These are phyloP conservation scores for Timandra comae DNA, from an alignment of 2,888 invertebrate species.

Conservation along the genomic window DNA sequence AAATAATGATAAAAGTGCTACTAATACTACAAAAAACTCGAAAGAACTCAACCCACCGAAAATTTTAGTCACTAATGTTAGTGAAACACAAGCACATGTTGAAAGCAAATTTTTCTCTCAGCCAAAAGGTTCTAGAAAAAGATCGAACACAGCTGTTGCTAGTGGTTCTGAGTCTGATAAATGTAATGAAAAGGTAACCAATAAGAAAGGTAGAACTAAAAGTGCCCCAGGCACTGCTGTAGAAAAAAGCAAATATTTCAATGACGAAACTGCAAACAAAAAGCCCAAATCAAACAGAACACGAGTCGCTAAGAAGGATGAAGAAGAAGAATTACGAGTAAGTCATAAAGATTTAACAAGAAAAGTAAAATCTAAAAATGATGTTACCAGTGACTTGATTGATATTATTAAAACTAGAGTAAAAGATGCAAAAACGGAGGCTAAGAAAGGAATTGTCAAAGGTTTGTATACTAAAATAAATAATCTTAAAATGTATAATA, in stretches of 20 bases:
- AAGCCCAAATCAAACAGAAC: conserved; percentile 23
- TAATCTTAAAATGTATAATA: no score
- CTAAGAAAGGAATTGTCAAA: conserved; percentile 48
- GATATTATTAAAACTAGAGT: conserved; percentile 70
- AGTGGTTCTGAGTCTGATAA: conserved; percentile 7
- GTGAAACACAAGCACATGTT: conserved; percentile 18
- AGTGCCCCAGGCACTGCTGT: conserved; percentile 40
- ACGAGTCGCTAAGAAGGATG: conserved; percentile 27
- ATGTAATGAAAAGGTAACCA: conserved; percentile 9
- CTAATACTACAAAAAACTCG: conserved; percentile 11
- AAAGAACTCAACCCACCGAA: conserved; percentile 28
- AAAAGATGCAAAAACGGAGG: conserved; percentile 55
- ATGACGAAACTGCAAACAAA: conserved; percentile 23
- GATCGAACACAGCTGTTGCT: conserved; percentile 25
- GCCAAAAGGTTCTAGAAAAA: conserved; percentile 26
- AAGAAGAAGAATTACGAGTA: conserved; percentile 48
- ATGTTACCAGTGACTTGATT: conserved; percentile 71
- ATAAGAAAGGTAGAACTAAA: conserved; percentile 34
- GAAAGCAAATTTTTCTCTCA: conserved; percentile 48
- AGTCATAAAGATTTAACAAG: conserved; percentile 57
- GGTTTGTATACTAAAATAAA: no score
- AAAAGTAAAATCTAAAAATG: conserved; percentile 38
- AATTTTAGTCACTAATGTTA: conserved; percentile 37
- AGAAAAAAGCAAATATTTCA: conserved; percentile 58
- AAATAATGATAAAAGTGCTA: conserved; percentile 16